Evolutionary conservation across 2,888 invertebrate species (phyloP).

Genomic region (Drosophila paranaensis): DNA sequence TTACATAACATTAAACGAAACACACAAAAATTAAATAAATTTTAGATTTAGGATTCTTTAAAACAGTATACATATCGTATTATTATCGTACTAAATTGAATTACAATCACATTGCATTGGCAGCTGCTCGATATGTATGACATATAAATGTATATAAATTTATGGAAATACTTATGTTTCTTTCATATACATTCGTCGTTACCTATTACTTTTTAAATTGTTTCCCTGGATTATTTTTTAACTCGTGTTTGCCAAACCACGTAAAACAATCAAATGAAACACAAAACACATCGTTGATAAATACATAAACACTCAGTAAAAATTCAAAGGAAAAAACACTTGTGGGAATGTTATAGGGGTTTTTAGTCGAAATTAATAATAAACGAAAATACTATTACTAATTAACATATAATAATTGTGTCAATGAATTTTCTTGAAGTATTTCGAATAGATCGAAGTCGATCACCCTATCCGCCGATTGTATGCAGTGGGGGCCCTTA

Average conservation of each 20-base stretch:
- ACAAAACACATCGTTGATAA: conserved; percentile 35
- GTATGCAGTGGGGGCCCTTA: background rate
- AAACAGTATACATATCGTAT: conserved; percentile 71
- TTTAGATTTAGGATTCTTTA: conserved; percentile 45
- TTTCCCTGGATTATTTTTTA: conserved; percentile 6
- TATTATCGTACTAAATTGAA: conserved; percentile 55
- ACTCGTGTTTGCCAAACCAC: conserved; percentile 27
- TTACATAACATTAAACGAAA: conserved; percentile 47
- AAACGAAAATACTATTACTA: conserved; percentile 41
- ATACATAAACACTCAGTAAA: conserved; percentile 10
- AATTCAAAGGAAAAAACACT: conserved; percentile 13
- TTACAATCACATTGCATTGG: conserved; percentile 36
- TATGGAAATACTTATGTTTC: conserved; percentile 14
- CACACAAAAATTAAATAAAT: conserved; percentile 13
- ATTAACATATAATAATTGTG: conserved; percentile 20
- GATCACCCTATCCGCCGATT: no score
- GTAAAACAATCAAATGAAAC: conserved; percentile 39
- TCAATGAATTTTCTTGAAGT: background rate
- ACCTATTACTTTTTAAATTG: conserved; percentile 7
- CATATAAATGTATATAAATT: conserved; percentile 4
- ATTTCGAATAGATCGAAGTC: background rate
- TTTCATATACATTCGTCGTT: conserved; percentile 18
- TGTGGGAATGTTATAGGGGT: conserved; percentile 33
- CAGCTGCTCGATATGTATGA: conserved; percentile 40
- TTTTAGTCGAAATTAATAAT: conserved; percentile 34